Conservation (phyloP, 2,113 vertebrate species). For the Phyllopteryx taeniolatus region DNA sequence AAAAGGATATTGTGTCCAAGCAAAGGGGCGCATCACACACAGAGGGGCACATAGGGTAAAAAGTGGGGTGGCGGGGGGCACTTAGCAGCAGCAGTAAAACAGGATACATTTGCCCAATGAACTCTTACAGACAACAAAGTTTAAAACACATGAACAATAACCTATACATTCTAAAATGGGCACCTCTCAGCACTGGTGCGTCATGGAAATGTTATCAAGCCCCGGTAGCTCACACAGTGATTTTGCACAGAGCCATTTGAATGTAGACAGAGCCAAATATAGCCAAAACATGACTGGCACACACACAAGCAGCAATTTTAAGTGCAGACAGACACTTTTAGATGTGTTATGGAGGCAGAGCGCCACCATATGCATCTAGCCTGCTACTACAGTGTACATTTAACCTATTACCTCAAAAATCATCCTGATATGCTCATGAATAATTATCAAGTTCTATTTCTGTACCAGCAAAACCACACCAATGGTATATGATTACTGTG, state of each 20-base stretch:
- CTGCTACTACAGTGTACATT: constrained; percentile 15
- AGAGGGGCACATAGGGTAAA: no score
- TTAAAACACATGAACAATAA: background rate
- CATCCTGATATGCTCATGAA: background rate
- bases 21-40: no score
- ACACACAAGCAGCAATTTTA: constrained; percentile 19
- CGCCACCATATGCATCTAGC: constrained; percentile 55
- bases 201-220: constrained; percentile 59
- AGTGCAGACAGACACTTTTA: constrained; percentile 8
- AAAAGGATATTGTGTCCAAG: no score
- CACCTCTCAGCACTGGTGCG: constrained; percentile 27
- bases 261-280: constrained; percentile 48
- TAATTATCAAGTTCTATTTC: no score
- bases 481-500: no score
- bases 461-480: no score
- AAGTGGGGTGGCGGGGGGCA: no score
- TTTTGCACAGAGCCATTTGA: constrained; percentile 52
- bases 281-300: constrained; percentile 36
- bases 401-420: background rate
- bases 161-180: background rate
- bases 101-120: background rate
- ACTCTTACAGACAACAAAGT: background rate
- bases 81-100: background rate
- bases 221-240: constrained; percentile 53
- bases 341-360: constrained; percentile 47